Conservation (phyloP, 2,113 vertebrate genomes). For the Heterotis niloticus region DNA sequence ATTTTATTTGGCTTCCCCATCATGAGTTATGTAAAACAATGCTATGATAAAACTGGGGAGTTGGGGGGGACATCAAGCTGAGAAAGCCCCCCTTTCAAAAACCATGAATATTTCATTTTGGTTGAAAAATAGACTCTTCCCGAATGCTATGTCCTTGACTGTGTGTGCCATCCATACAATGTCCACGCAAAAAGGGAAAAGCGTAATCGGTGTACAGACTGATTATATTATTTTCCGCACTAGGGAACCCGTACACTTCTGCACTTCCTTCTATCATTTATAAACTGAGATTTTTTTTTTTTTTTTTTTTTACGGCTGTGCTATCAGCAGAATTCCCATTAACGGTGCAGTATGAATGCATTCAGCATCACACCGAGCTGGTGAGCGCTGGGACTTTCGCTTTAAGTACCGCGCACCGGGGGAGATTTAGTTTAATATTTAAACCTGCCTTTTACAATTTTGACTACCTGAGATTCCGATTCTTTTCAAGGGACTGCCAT, state of each 20-base stretch:
- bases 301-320: constrained; percentile 50
- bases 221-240: constrained; percentile 43
- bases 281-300: constrained; percentile 48
- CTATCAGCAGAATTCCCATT: constrained; percentile 44
- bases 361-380: constrained; percentile 48
- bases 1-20: constrained; percentile 47
- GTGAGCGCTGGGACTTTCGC: constrained; percentile 45
- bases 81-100: constrained; percentile 52
- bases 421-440: constrained; percentile 57
- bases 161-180: constrained; percentile 37
- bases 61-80: constrained; percentile 33
- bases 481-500: constrained; percentile 23
- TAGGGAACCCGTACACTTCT: constrained; percentile 34
- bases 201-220: constrained; percentile 37
- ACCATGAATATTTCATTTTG: constrained; percentile 59
- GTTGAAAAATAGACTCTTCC: constrained; percentile 40
- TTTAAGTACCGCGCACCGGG: constrained; percentile 49
- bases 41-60: constrained; percentile 33
- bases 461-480: constrained; percentile 31
- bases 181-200: constrained; percentile 44
- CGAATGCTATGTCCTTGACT: constrained; percentile 47
- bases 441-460: constrained; percentile 40
- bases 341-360: constrained; percentile 56
- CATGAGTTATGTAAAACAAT: constrained; percentile 42
- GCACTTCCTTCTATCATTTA: constrained; percentile 52